phyloP scores from a whole-genome alignment of 2,113 vertebrate species.

The Melierax canorus region DNA sequence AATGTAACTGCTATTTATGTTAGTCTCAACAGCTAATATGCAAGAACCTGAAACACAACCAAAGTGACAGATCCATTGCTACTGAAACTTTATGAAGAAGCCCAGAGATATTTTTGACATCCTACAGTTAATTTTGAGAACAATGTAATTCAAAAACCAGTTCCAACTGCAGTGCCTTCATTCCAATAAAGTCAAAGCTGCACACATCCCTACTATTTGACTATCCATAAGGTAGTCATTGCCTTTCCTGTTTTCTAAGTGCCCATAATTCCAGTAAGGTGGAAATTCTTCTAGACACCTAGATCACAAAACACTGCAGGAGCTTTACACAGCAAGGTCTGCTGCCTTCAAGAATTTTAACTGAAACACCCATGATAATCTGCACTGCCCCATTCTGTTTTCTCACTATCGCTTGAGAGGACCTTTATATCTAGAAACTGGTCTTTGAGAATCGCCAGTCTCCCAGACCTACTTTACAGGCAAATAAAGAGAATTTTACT shows the following conservation, averaged over 20 bases:
- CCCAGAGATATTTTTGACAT: neutral
- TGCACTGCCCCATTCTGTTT: neutral
- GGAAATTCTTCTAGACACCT: neutral
- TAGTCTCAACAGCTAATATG: neutral
- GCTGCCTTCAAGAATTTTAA: neutral
- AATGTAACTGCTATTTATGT: neutral
- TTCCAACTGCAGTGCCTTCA: neutral
- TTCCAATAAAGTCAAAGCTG: neutral
- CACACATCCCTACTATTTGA: neutral
- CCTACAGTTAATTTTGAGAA: neutral
- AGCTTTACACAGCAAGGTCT: neutral
- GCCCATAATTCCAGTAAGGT: neutral
- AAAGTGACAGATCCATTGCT: neutral
- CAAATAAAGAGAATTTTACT: neutral
- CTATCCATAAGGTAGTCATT: rapidly evolving
- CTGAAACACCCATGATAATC: neutral
- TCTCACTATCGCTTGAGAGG: neutral
- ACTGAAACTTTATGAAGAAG: neutral
- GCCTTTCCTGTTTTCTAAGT: neutral
- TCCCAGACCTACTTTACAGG: neutral
- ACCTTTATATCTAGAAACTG: neutral
- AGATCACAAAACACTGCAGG: neutral
- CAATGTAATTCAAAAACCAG: neutral
- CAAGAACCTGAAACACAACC: neutral
- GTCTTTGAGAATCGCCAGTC: neutral